Evolutionary conservation across 2,797 vertebrate genomes (phyloP), one percentile per base, ranked within the genome.

Genomic region (Oceanodroma leucorhoa): DNA sequence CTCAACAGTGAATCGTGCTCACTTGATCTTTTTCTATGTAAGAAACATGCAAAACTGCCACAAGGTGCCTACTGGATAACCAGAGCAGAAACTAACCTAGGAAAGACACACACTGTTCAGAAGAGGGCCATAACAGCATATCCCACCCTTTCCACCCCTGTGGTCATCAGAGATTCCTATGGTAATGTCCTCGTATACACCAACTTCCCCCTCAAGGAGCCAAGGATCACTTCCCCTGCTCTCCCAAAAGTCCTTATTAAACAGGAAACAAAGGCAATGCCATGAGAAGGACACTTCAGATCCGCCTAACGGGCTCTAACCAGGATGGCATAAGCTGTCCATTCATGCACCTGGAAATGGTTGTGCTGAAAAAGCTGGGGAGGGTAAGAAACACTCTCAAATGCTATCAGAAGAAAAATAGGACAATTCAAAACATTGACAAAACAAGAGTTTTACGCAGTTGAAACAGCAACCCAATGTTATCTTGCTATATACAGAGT

Each of bases 181-280:
- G 0, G n/a, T 22, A 76, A 50, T 3, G 16, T 60, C 7, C 22
- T 38, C 1, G 0, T 16, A 34, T 2, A 69, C 3, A 75, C 14
- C 41, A 75, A 2, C 10, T 32, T 71, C 7, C 15, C 9, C 22
- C 32, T 43, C n/a, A 18, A 57, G 27, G 23, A 89, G 55, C 14
- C 40, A 82, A 60, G 34, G 55, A 87, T 54, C n/a, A 43, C 48
- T 41, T 73, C 15, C 48, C 14, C 30, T 48, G 24, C 17, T 84
- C 50, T 80, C 53, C 65, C 53, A 24, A 16, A 81, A 83, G 27
- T 50, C 61, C 43, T 77, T 65, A 71, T 53, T 5, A 77, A 57
- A 73, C 24, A 58, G 34, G 41, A 62, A 93, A 36, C 61, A 67
- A 89, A 94, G 26, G 26, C 46, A 85, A 76, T 13, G 20, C 30